These are phyloP conservation scores for Madoqua kirkii DNA, from an alignment of 2,113 vertebrate species.

Conservation along the genomic window DNA sequence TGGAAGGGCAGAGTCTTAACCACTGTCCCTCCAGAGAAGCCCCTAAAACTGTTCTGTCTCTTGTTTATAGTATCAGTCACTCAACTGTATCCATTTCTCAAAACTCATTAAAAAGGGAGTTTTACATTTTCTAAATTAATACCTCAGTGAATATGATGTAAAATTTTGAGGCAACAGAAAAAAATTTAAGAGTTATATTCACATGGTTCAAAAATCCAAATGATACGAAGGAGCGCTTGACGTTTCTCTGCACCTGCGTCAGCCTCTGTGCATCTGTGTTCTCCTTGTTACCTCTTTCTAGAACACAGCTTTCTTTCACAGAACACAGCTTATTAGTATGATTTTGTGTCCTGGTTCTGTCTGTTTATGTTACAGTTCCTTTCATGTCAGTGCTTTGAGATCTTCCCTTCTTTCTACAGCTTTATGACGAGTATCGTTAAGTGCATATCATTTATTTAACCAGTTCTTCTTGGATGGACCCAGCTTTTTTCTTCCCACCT, in stretches of 20 bases:
- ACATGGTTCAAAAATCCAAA: not conserved
- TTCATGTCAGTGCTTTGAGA: rapidly evolving
- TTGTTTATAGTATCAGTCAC: not conserved
- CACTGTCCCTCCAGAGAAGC: not conserved
- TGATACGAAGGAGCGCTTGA: not conserved
- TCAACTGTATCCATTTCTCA: not conserved
- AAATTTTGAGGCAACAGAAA: not conserved
- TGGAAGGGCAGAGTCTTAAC: not conserved
- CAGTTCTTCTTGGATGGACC: not conserved
- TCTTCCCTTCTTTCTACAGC: not conserved
- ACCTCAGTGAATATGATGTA: not conserved
- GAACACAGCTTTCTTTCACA: not conserved
- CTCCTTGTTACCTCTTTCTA: not conserved
- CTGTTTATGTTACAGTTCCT: not conserved
- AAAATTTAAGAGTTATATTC: not conserved
- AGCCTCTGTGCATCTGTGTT: not conserved
- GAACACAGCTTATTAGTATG: not conserved
- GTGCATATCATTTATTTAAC: not conserved
- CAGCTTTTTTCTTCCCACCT: too few relatives aligned
- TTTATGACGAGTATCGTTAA: too few relatives aligned
- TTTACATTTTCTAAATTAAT: not conserved
- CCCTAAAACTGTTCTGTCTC: not conserved
- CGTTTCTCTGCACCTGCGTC: not conserved
- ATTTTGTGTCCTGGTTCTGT: not conserved
- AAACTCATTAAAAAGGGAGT: not conserved